Evolutionary conservation across 2,797 vertebrate genomes (phyloP).

Genomic region (Lemur catta): DNA sequence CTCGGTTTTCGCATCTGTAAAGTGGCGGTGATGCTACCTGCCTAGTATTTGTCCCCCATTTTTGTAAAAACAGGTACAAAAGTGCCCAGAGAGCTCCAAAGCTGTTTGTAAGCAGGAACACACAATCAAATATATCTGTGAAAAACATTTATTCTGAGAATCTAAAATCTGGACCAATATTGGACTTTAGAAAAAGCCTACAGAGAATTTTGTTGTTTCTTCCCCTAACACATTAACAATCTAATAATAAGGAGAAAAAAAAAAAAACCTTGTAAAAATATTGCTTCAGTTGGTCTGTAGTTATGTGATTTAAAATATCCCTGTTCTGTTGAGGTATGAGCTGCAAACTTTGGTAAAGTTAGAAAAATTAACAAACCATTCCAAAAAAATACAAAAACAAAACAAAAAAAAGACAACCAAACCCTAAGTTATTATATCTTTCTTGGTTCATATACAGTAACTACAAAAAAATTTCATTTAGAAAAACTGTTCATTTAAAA

Average conservation of each 20-base stretch:
- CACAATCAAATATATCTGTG: slow-evolving; percentile 62
- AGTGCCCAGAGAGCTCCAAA: fast-evolving
- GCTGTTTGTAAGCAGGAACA: not conserved
- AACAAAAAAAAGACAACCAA: not conserved
- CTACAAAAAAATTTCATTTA: slow-evolving; percentile 52
- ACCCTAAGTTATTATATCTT: slow-evolving; percentile 40
- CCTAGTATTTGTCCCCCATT: not conserved
- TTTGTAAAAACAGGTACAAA: not conserved
- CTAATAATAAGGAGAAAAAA: slow-evolving; percentile 59
- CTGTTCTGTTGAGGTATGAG: slow-evolving; percentile 84
- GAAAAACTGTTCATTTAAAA: slow-evolving; percentile 22
- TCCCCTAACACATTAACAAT: slow-evolving; percentile 78
- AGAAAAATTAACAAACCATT: slow-evolving; percentile 64
- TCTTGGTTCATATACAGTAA: slow-evolving; percentile 44
- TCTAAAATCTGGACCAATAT: slow-evolving; percentile 86
- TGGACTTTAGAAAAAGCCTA: slow-evolving; percentile 85
- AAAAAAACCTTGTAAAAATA: slow-evolving; percentile 27
- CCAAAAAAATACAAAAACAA: slow-evolving; percentile 27
- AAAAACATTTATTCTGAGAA: slow-evolving; percentile 85
- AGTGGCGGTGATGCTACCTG: not conserved
- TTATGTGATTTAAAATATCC: slow-evolving; percentile 73
- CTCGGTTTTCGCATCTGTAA: not conserved
- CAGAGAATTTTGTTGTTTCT: slow-evolving; percentile 67
- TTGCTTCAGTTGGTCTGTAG: slow-evolving; percentile 82
- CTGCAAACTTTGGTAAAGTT: slow-evolving; percentile 84